Conservation (phyloP, 2,113 vertebrate species). For the Mellivora capensis region DNA sequence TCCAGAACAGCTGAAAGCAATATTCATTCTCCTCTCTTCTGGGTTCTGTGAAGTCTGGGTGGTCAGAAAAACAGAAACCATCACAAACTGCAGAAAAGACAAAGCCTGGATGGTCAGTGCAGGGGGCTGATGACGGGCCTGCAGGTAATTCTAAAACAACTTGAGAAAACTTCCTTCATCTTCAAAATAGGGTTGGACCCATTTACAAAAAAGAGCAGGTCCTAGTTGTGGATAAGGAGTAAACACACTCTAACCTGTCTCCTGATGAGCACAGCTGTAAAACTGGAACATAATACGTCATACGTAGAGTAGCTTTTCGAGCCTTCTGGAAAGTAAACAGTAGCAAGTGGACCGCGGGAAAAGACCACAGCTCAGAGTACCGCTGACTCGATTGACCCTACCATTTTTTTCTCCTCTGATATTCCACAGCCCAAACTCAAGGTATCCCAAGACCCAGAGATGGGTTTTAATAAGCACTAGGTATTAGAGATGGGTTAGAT, state of each 20-base stretch:
- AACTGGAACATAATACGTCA: fast-evolving
- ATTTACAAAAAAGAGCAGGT: not conserved
- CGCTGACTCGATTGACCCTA: not conserved
- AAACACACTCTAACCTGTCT: fast-evolving
- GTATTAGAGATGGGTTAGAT: too few species aligned
- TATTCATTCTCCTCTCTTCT: not conserved
- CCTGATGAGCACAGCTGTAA: fast-evolving
- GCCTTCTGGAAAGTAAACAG: fast-evolving
- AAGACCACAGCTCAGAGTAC: not conserved
- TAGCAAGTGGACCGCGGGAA: not conserved
- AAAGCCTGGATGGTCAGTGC: not conserved
- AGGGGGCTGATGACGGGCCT: not conserved
- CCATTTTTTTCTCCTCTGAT: fast-evolving
- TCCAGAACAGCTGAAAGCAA: not conserved
- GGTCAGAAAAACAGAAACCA: not conserved
- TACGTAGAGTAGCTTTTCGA: not conserved
- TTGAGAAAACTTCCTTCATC: not conserved
- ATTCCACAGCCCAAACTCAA: not conserved
- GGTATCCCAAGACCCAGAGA: not conserved
- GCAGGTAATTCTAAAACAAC: not conserved
- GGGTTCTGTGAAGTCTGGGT: not conserved
- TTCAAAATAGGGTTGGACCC: not conserved
- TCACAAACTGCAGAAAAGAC: not conserved
- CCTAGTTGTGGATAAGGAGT: fast-evolving
- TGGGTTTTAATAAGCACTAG: too few species aligned